Evolutionary conservation across 2,113 vertebrate genomes (phyloP).

Genomic region (Arizona elegans): DNA sequence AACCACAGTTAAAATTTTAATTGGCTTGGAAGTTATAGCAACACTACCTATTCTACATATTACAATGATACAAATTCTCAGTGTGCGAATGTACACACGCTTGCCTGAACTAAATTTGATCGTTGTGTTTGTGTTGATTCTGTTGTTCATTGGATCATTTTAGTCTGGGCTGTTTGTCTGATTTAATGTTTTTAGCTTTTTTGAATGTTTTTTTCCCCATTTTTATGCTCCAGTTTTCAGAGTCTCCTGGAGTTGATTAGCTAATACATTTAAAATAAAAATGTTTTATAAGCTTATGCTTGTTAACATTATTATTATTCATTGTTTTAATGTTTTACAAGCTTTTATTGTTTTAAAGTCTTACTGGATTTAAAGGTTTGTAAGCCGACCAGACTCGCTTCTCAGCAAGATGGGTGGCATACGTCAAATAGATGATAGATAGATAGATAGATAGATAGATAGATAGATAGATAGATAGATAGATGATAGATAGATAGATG

Average conservation of each 20-base stretch:
- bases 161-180: background rate
- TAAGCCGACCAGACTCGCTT: background rate
- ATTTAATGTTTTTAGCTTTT: background rate
- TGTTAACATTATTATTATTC: background rate
- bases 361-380: background rate
- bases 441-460: no score
- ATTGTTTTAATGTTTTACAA: background rate
- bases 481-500: no score
- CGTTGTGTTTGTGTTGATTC: background rate
- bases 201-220: rapidly evolving
- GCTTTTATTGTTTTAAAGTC: background rate
- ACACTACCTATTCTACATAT: background rate
- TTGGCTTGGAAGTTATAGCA: background rate
- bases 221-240: background rate
- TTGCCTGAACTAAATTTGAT: background rate
- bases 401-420: no score
- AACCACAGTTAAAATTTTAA: background rate
- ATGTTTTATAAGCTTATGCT: background rate
- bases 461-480: no score
- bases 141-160: background rate
- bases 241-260: background rate
- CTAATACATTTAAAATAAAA: background rate
- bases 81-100: background rate
- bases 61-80: background rate
- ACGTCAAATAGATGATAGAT: no score